These are phyloP conservation scores for Drosophila austrosaltans DNA, from an alignment of 2,888 invertebrate genomes.

Conservation along the genomic window DNA sequence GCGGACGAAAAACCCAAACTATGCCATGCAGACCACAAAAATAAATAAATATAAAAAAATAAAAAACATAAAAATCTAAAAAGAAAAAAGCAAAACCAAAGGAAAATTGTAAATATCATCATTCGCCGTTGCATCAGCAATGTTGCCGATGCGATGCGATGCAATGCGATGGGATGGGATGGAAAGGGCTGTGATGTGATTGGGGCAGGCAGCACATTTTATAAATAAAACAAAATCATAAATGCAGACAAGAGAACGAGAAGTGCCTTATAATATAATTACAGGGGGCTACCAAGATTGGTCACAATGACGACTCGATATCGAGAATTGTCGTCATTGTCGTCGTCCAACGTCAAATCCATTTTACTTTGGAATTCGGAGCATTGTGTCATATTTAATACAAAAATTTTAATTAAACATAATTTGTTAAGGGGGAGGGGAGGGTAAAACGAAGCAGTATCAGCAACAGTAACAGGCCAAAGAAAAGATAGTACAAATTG, in stretches of 20 bases:
- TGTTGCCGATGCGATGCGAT: constrained; percentile 3
- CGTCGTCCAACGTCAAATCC: constrained; percentile 38
- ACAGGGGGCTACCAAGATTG: constrained; percentile 33
- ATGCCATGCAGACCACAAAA: constrained; percentile 47
- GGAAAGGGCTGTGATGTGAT: constrained; percentile 2
- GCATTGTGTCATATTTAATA: constrained; percentile 84
- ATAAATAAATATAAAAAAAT: too few species aligned
- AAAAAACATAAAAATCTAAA: constrained; percentile 19
- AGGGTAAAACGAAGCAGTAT: constrained; percentile 50
- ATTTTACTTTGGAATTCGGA: constrained; percentile 82
- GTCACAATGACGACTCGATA: constrained; percentile 3
- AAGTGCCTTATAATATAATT: constrained; percentile 71
- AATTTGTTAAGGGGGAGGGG: constrained; percentile 82
- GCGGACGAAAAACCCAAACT: constrained; percentile 54
- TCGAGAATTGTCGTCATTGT: constrained; percentile 9
- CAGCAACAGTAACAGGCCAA: constrained; percentile 14
- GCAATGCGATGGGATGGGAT: background rate
- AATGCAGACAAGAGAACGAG: constrained; percentile 50
- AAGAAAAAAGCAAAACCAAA: constrained; percentile 24
- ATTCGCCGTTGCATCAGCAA: constrained; percentile 40
- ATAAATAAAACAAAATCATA: constrained; percentile 79
- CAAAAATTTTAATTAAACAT: constrained; percentile 84
- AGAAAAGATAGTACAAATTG: constrained; percentile 46
- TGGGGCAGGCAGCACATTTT: constrained; percentile 65
- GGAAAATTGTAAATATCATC: constrained; percentile 76